Conservation (phyloP, 2,113 vertebrate species). For the Rousettus leschenaultii region DNA sequence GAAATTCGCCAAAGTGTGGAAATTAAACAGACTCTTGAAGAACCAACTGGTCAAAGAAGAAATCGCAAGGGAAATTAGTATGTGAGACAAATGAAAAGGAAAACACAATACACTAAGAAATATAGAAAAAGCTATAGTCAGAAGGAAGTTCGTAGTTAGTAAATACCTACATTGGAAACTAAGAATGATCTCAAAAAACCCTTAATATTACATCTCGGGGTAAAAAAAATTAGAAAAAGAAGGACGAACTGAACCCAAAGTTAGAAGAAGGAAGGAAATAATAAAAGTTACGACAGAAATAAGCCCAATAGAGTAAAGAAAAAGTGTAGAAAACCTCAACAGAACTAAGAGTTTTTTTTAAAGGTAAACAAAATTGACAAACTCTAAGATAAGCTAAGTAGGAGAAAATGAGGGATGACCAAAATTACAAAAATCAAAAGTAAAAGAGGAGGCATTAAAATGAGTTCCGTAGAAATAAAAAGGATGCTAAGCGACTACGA, state of each 20-base stretch:
- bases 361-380: background rate
- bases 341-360: background rate
- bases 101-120: background rate
- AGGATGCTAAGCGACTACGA: background rate
- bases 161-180: background rate
- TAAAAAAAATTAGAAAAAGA: background rate
- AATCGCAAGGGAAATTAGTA: background rate
- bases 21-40: background rate
- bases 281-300: too few relatives aligned
- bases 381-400: background rate
- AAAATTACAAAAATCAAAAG: background rate
- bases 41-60: background rate
- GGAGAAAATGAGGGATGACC: background rate
- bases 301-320: background rate
- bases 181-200: background rate
- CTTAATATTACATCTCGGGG: background rate
- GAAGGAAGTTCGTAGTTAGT: background rate
- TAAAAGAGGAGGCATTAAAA: background rate
- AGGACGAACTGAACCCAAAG: background rate
- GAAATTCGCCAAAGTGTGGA: background rate
- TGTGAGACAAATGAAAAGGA: background rate
- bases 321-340: background rate
- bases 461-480: background rate
- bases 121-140: background rate
- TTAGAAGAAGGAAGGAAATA: too few relatives aligned